phyloP scores from a whole-genome alignment of 2,113 vertebrate species.

The Burhinus oedicnemus region DNA sequence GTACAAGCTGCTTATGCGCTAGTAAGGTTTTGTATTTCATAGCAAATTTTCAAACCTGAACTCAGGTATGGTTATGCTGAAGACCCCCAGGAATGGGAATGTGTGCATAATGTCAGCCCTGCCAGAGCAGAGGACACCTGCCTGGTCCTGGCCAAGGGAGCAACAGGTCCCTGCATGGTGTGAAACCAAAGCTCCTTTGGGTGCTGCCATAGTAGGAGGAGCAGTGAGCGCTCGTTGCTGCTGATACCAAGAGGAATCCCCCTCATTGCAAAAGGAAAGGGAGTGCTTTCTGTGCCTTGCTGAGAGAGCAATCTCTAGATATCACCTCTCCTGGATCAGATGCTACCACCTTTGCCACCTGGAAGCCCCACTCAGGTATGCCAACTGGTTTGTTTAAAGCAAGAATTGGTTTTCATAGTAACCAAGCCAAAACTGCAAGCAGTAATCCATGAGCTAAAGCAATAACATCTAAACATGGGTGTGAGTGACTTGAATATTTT shows the following conservation, averaged over 20 bases:
- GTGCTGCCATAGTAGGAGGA: not conserved
- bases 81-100: rapidly evolving
- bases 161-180: not conserved
- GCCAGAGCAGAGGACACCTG: not conserved
- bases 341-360: not conserved
- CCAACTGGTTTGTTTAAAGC: not conserved
- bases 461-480: no score
- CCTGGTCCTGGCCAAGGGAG: not conserved
- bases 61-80: not conserved
- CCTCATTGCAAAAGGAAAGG: not conserved
- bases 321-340: not conserved
- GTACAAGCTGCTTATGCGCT: not conserved
- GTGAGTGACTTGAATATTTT: not conserved
- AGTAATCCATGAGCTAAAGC: no score
- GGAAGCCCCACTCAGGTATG: not conserved
- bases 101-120: not conserved
- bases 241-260: not conserved
- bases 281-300: not conserved
- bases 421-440: not conserved
- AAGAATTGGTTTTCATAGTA: not conserved
- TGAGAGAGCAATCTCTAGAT: not conserved
- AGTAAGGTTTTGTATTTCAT: not conserved
- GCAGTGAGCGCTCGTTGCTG: not conserved
- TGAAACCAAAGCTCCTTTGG: not conserved
- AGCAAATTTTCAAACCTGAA: not conserved